These are phyloP conservation scores for Anthophora plumipes DNA, from an alignment of 2,888 invertebrate species.

Conservation along the genomic window DNA sequence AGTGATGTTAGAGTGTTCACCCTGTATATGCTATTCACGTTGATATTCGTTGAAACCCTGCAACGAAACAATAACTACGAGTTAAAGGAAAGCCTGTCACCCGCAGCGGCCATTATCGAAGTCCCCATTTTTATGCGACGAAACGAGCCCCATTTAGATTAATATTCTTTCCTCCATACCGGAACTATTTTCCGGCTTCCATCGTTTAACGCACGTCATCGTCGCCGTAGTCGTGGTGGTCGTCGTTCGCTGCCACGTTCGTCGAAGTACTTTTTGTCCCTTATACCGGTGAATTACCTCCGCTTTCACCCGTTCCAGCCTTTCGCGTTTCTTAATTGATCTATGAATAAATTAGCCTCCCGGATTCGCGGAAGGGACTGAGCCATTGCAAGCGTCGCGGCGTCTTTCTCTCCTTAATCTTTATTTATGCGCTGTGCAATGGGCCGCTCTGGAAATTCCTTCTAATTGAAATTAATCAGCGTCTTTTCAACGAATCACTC, in stretches of 20 bases:
- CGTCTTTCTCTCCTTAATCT: constrained; percentile 62
- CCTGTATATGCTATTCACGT: too few relatives aligned
- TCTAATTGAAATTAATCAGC: constrained; percentile 71
- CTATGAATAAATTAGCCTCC: constrained; percentile 74
- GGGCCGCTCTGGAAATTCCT: constrained; percentile 54
- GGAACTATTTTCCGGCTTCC: constrained; percentile 5
- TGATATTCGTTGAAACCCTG: too few relatives aligned
- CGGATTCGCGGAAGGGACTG: constrained; percentile 40
- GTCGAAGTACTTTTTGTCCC: constrained; percentile 33
- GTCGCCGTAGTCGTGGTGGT: too few relatives aligned
- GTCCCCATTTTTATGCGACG: constrained; percentile 13
- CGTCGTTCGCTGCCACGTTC: constrained; percentile 14
- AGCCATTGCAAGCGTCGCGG: constrained; percentile 19
- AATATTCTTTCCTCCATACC: constrained; percentile 33
- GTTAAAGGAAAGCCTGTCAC: background rate
- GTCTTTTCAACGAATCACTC: constrained; percentile 12
- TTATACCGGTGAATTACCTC: constrained; percentile 33
- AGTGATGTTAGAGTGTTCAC: too few relatives aligned
- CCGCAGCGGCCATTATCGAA: background rate
- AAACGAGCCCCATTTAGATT: constrained; percentile 22
- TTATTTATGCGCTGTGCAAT: constrained; percentile 70
- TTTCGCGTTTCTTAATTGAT: constrained; percentile 68
- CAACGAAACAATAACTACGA: background rate
- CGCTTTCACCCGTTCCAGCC: constrained; percentile 2
- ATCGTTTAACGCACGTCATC: constrained; percentile 13